Evolutionary conservation across 2,797 vertebrate genomes (phyloP).

Genomic region (Malurus leucopterus): DNA sequence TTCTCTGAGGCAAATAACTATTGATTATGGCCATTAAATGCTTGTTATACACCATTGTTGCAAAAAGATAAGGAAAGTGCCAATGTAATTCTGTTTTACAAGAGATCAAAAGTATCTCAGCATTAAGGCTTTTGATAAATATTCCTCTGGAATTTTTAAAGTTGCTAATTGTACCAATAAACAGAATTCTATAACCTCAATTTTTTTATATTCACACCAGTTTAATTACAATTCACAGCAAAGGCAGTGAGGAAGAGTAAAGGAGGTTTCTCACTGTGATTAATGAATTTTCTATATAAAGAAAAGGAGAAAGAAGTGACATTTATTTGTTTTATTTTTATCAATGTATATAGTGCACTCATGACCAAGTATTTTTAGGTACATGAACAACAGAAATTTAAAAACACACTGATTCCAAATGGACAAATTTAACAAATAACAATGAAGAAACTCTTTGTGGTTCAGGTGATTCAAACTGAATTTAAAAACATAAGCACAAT

Average conservation of each 20-base stretch:
- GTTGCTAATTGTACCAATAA: background rate
- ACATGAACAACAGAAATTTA: background rate
- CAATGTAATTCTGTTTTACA: background rate
- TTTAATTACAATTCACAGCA: background rate
- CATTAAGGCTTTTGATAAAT: background rate
- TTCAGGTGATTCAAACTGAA: background rate
- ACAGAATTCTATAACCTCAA: background rate
- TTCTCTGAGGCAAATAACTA: background rate
- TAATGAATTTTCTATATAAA: background rate
- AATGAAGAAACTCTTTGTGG: background rate
- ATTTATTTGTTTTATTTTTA: background rate
- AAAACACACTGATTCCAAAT: slow-evolving; percentile 20
- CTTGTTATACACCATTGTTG: background rate
- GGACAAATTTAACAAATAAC: slow-evolving; percentile 33
- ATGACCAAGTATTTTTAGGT: background rate
- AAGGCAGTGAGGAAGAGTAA: background rate
- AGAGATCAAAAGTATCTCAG: background rate
- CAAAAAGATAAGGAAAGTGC: background rate
- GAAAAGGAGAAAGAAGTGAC: background rate
- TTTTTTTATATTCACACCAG: background rate
- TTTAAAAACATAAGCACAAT: slow-evolving; percentile 4
- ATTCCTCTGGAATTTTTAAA: background rate
- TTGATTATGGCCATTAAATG: background rate
- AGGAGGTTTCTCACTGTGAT: background rate
- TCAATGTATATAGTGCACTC: background rate